Evolutionary conservation across 2,888 invertebrate species (phyloP), one percentile per base, ranked within the genome.

Genomic region (Rhagium mordax): DNA sequence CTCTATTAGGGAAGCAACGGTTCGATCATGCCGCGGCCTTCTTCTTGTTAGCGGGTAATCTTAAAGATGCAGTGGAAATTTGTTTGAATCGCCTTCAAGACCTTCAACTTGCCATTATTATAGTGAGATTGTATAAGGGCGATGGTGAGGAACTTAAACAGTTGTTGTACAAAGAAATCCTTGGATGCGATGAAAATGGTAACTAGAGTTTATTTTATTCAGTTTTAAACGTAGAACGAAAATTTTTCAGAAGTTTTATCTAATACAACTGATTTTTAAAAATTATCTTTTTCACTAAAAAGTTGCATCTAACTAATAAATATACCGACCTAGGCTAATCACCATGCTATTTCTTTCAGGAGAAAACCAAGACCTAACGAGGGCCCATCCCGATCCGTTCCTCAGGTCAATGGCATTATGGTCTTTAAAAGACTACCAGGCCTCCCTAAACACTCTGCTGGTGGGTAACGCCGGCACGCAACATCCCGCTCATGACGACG

Each of bases 1-100:
- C 97, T 1, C 88, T 99, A 51, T 91, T 99, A 48, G 88, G 99
- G 2, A 97, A 96, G 85, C 99, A 99, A 88, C 88, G 98, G 62
- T 99, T 99, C 86, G 96, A 97, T 74, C 98, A 99, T 85, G 99
- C 99, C 0, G 99, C 98, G 0, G 99, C 98, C 0, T 99, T 99
- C 89, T 99, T 99, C 88, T 90, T 99, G 67, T 89, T 99, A 4
- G 98, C 97, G 20, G 98, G 97, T 20, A 95, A 97, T 33, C 88
- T 99, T 29, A 94, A 96, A 82, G 99, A 99, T 88, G 99, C 99
- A 3, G 92, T 99, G 68, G 98, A 99, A 93, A 95, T 97, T 21
- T 94, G 97, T 77, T 88, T 98, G 61, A 94, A 96, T 78, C 97
- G 98, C 85, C 89, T 99, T 68, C 94, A 97, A 83, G 99, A 99